phyloP scores from a whole-genome alignment of 2,888 invertebrate species.

The Onchidella celtica region DNA sequence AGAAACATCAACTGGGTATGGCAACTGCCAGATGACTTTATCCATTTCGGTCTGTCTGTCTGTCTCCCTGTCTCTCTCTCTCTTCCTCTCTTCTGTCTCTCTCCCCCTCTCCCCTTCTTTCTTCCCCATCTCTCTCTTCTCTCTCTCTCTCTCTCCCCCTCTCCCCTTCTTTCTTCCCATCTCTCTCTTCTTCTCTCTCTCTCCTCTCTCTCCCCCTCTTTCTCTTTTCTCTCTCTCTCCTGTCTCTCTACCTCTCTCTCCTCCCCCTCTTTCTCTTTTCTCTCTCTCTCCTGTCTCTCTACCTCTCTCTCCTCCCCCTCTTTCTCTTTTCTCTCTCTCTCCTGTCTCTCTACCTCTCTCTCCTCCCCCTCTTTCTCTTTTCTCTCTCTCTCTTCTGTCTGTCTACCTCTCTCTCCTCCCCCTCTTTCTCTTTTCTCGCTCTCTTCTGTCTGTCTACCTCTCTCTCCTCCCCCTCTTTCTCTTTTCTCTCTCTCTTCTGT shows the following conservation, averaged over 20 bases:
- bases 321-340: not conserved
- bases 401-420: conserved; percentile 16
- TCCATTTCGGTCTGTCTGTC: not conserved
- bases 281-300: not conserved
- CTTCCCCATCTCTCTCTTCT: too few relatives aligned
- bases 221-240: not conserved
- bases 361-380: too few relatives aligned
- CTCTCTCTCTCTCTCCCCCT: not conserved
- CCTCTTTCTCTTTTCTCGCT: not conserved
- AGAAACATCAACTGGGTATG: too few relatives aligned
- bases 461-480: too few relatives aligned
- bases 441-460: too few relatives aligned
- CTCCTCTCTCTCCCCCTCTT: not conserved
- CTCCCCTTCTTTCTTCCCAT: not conserved
- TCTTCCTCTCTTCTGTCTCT: not conserved
- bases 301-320: not conserved
- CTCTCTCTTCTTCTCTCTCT: conserved; percentile 4
- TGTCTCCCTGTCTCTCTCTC: too few relatives aligned
- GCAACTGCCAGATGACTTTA: too few relatives aligned
- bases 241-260: conserved; percentile 13
- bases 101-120: not conserved
- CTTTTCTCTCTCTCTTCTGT: too few relatives aligned
- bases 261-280: not conserved
- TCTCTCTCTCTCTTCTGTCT: conserved; percentile 23
- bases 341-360: not conserved